Evolutionary conservation across 2,797 vertebrate genomes (phyloP), one percentile per base, ranked within the genome.

Genomic region (Notamacropus eugenii): DNA sequence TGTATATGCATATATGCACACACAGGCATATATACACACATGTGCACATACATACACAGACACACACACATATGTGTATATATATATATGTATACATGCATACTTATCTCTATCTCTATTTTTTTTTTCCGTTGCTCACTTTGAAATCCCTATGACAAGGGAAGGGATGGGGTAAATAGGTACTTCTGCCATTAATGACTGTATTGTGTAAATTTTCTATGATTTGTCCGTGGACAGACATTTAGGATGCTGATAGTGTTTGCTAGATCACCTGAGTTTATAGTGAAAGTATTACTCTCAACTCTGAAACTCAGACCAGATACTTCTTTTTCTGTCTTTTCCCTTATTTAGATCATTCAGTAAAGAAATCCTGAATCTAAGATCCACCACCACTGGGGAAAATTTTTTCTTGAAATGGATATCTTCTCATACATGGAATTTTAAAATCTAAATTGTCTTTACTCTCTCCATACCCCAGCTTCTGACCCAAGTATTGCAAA

Each of bases 61-160:
- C 8, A 27, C 0, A 22, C 2, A 27, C 3, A 34, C 0, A 62
- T 13, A 62, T 3, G 3, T 3, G 3, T 3, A 52, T 3, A 5
- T 3, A 52, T 6, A 5, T 6, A 5, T 52, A 6, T 52, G 5
- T 52, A 52, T 6, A 52, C 52, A 52, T 0, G 6, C 5, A 52
- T 52, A 52, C 52, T 52, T 52, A 52, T 52, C 52, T 52, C 52
- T 6, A 52, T 52, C 50, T 59, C 31, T 3, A 8, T 54, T 55
- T 55, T 56, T 22, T 56, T 56, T 22, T 5, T 1, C 55, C 34
- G n/a, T 46, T 46, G 5, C 19, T 82, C 24, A 22, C 8, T 82
- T 40, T 40, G 67, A 46, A 82, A 82, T 82, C 3, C n/a, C 16
- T 24, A 46, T 82, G 34, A 40, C 6, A n/a, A 67, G 74, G 16